phyloP scores from a whole-genome alignment of 2,888 invertebrate species.

The Candidula unifasciata region DNA sequence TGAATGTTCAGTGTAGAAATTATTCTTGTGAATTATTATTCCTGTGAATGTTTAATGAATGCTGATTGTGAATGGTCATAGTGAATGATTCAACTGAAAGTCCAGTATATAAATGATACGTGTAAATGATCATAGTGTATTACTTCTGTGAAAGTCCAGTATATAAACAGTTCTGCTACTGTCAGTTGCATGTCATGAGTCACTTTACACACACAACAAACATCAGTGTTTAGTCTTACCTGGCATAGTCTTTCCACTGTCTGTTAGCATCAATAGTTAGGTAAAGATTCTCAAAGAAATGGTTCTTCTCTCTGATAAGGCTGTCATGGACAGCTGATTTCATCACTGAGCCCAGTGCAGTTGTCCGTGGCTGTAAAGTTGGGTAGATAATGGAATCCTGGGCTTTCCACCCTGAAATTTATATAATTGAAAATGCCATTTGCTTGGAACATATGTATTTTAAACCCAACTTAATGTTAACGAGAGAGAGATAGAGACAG shows the following conservation, averaged over 20 bases:
- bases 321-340: slow-evolving; percentile 37
- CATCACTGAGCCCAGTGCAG: slow-evolving; percentile 16
- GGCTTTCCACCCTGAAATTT: slow-evolving; percentile 37
- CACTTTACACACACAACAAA: too few species aligned
- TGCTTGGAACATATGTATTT: neutral
- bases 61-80: too few species aligned
- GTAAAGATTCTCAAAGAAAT: slow-evolving; percentile 38
- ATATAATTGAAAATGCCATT: neutral
- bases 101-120: too few species aligned
- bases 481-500: too few species aligned
- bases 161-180: too few species aligned
- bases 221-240: neutral
- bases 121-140: too few species aligned
- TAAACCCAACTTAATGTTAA: too few species aligned
- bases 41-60: too few species aligned
- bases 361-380: neutral
- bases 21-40: too few species aligned
- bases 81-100: too few species aligned
- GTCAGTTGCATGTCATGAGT: neutral
- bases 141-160: too few species aligned
- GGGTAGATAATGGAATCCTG: slow-evolving; percentile 38
- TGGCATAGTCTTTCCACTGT: slow-evolving; percentile 41
- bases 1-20: too few species aligned
- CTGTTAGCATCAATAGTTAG: slow-evolving; percentile 38
- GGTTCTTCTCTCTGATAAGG: slow-evolving; percentile 25